Base-by-base conservation (phyloP, 2,113 vertebrate species). In the Sinocyclocheilus rhinocerous region DNA sequence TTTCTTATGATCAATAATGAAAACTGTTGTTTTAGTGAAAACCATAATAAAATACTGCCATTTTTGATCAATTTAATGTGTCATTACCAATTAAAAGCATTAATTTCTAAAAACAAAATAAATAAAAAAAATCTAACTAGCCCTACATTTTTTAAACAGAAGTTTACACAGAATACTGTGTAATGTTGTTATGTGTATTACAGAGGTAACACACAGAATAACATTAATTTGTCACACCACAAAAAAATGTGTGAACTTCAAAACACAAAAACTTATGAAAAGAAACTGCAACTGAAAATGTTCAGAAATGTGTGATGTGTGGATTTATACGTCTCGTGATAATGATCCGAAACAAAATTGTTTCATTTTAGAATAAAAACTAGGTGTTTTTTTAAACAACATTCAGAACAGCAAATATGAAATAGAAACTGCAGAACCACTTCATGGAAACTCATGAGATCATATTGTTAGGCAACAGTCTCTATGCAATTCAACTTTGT, bases 361-460 rank as follows among this genome's bases (percentile, higher is more conserved):
- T 16, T 50, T 76, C 39, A 75, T 12, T 11, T n/a, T 6, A n/a
- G 22, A 50, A 76, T 5, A 16, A 16, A 50, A 50, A 1, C 4
- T 16, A 1, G 13, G 22, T 76, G 12, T 50, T 76, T 76, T 77
- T 57, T 26, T 15, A 15, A 52, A 4, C 42, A 29, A 8, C 12
- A 7, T 77, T 33, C 1, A 22, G 20, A 59, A 22, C 8, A 79
- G 16, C 52, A 59, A 29, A 59, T 8, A 11, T 26, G 61, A 72
- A 72, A 70, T 29, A 55, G 36, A 81, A 63, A 33, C 0, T 77
- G 42, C 15, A 36, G 39, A 70, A 72, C 81, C 39, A 36, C 2
- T 33, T 36, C 11, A 87, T 61, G 83, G 63, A 87, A 61, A 80
- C 75, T 59, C 3, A 24, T 24, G 67, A 55, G 20, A 22, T 57